These are phyloP conservation scores for Eidolon helvum DNA, from an alignment of 2,113 vertebrate genomes.

Conservation along the genomic window DNA sequence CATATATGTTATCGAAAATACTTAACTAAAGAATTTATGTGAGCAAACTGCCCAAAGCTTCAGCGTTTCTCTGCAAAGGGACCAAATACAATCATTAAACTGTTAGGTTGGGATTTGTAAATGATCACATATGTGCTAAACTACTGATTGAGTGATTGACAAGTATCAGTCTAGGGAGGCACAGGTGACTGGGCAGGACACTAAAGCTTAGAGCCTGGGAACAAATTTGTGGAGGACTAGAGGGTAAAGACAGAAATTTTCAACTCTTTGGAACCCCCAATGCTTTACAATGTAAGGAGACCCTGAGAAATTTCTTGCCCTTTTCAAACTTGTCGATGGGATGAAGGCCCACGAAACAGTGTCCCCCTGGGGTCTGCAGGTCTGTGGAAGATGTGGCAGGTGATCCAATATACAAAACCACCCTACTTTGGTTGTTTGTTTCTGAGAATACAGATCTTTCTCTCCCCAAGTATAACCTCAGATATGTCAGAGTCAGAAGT, in stretches of 20 bases:
- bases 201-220: not conserved
- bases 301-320: not conserved
- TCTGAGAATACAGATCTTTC: not conserved
- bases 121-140: not conserved
- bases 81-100: not conserved
- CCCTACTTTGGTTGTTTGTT: not conserved
- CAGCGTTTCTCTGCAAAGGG: not conserved
- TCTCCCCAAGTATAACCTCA: not conserved
- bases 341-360: not conserved
- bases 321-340: not conserved
- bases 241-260: not conserved
- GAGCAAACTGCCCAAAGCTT: constrained; percentile 25
- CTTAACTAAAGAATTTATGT: not conserved
- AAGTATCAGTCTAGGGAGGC: not conserved
- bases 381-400: not conserved
- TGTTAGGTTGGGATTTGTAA: not conserved
- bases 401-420: not conserved
- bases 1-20: constrained; percentile 12
- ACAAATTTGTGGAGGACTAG: not conserved
- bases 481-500: not conserved
- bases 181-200: not conserved
- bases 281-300: not conserved
- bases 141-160: not conserved
- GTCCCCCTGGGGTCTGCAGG: not conserved
- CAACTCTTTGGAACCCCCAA: not conserved